A percentile compares a stretch with the other conserved stretches of the same genome.
These are phyloP conservation scores for Myripristis murdjan DNA, from an alignment of 2,797 vertebrate genomes.

Conservation along the genomic window DNA sequence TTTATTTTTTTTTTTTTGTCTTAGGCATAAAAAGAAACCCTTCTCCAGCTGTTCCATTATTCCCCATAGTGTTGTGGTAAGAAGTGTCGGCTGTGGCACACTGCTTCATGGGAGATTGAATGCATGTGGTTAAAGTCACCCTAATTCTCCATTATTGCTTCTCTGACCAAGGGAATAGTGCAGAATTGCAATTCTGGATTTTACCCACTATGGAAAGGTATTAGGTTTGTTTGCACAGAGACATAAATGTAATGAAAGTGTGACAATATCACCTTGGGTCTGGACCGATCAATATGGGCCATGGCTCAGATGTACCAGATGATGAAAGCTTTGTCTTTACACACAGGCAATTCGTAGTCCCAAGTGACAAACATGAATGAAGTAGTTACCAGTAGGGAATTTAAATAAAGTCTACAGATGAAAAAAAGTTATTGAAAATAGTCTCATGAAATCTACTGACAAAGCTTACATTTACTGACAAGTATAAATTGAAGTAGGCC, in stretches of 20 bases:
- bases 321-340: conserved; percentile 45
- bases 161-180: conserved; percentile 37
- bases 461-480: background rate
- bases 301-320: conserved; percentile 33
- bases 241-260: conserved; percentile 70
- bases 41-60: background rate
- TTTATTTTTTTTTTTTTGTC: background rate
- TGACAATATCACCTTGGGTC: conserved; percentile 40
- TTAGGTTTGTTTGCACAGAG: conserved; percentile 60
- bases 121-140: conserved; percentile 40
- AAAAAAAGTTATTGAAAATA: too few species aligned
- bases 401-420: background rate
- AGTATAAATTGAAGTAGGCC: background rate
- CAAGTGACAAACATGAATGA: background rate
- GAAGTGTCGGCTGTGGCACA: background rate
- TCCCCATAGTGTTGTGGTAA: background rate
- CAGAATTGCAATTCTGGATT: conserved; percentile 47
- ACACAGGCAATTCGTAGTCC: background rate
- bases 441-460: background rate
- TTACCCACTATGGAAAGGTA: conserved; percentile 24
- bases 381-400: background rate
- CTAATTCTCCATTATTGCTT: conserved; percentile 74
- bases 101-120: conserved; percentile 32
- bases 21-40: background rate
- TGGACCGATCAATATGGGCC: conserved; percentile 60